Conservation (phyloP, 2,113 vertebrate genomes). For the Fregata magnificens region DNA sequence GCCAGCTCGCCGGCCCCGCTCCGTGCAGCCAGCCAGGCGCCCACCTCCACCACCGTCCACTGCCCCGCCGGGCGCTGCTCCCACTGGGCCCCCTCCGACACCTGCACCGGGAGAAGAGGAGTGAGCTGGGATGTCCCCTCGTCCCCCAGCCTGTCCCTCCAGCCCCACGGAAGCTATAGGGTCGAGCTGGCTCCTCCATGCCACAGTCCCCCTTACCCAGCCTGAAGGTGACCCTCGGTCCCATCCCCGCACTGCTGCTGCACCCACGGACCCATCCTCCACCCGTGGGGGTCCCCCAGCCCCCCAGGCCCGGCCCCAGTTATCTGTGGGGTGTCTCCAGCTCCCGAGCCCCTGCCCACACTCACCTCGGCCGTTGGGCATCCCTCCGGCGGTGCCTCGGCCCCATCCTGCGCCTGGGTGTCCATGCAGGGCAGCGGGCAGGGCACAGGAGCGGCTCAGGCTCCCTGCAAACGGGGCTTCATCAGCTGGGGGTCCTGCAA, state of each 20-base stretch:
- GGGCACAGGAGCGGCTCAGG: not conserved
- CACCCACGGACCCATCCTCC: rapidly evolving
- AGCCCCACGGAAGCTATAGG: rapidly evolving
- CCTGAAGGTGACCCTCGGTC: rapidly evolving
- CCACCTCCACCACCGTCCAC: not conserved
- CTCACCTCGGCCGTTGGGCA: not conserved
- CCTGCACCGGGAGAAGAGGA: not conserved
- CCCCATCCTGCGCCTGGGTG: not conserved
- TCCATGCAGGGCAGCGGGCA: not conserved
- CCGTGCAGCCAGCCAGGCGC: not conserved
- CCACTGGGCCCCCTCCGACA: not conserved
- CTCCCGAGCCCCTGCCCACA: not conserved
- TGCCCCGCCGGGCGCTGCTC: not conserved
- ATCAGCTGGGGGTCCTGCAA: not conserved
- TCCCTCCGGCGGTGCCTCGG: not conserved
- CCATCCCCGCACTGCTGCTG: rapidly evolving
- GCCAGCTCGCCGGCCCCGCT: not conserved
- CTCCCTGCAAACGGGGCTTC: not conserved
- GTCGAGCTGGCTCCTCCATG: too few relatives aligned
- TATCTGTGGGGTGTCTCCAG: not conserved
- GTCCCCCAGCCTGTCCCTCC: not conserved
- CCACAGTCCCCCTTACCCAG: rapidly evolving
- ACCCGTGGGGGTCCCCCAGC: not conserved
- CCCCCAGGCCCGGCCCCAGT: too few relatives aligned
- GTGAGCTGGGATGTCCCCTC: not conserved